Percentiles rank a stretch among this genome's conserved stretches.
Conservation (phyloP, 2,888 invertebrate genomes). For the Eretmocerus hayati region DNA sequence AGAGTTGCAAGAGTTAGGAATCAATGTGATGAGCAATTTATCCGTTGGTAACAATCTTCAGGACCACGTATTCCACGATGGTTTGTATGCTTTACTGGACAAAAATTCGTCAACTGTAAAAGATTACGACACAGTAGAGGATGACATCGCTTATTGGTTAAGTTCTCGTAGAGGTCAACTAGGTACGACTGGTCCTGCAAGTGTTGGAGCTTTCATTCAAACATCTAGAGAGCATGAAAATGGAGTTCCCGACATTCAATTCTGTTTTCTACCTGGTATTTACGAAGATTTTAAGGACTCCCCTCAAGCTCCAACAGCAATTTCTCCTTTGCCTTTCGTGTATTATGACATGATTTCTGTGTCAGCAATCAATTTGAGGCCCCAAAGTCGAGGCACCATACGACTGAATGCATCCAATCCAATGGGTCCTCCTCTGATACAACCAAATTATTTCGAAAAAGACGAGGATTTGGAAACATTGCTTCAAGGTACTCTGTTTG, state of each 20-base stretch:
- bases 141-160: constrained; percentile 3
- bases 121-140: neutral
- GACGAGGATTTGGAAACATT: neutral
- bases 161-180: neutral
- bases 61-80: constrained; percentile 61
- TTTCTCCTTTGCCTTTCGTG: constrained; percentile 38
- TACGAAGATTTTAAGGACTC: neutral
- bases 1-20: constrained; percentile 54
- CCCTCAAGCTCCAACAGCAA: neutral
- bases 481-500: neutral
- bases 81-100: neutral
- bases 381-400: neutral
- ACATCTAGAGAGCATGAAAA: neutral
- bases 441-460: neutral
- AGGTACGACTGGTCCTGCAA: neutral
- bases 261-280: constrained; percentile 69
- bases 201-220: constrained; percentile 1
- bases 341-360: constrained; percentile 43
- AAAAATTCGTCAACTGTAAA: neutral
- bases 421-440: neutral
- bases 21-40: constrained; percentile 59
- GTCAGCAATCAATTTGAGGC: neutral
- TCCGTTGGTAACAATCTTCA: constrained; percentile 76
- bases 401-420: neutral
- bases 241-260: constrained; percentile 68